Conservation (phyloP, 2,888 invertebrate species). For the Epistrophe grossulariae region DNA sequence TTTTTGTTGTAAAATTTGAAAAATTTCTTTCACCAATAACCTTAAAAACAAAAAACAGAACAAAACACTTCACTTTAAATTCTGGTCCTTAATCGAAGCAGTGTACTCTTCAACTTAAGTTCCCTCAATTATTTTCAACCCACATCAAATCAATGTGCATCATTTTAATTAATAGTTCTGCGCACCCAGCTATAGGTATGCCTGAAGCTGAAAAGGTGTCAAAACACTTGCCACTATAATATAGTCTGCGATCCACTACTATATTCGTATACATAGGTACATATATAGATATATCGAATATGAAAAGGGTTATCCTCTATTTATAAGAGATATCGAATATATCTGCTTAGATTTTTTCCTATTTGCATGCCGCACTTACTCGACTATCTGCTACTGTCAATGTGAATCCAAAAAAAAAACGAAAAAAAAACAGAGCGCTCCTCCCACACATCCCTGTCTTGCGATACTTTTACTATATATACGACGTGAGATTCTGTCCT, state of each 20-base stretch:
- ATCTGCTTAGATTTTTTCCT: conserved; percentile 21
- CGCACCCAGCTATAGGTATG: conserved; percentile 10
- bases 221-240: conserved; percentile 64
- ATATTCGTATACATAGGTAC: not conserved
- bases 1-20: not conserved
- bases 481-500: conserved; percentile 51
- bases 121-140: conserved; percentile 21
- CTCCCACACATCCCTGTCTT: conserved; percentile 38
- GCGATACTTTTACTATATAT: conserved; percentile 28
- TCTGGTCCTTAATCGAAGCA: not conserved
- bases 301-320: conserved; percentile 58
- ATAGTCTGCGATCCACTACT: conserved; percentile 39
- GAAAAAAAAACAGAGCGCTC: conserved; percentile 6
- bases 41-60: not conserved
- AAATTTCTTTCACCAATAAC: not conserved
- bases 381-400: conserved; percentile 50
- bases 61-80: not conserved
- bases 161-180: conserved; percentile 73
- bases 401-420: not conserved
- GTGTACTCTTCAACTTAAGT: not conserved
- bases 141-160: conserved; percentile 45
- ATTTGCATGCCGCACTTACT: conserved; percentile 52
- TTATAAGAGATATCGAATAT: conserved; percentile 32
- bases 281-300: conserved; percentile 54
- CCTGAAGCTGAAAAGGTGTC: conserved; percentile 54